Evolutionary conservation across 2,113 vertebrate genomes (phyloP), one percentile per base, ranked within the genome.

Genomic region (Regulus satrapa): DNA sequence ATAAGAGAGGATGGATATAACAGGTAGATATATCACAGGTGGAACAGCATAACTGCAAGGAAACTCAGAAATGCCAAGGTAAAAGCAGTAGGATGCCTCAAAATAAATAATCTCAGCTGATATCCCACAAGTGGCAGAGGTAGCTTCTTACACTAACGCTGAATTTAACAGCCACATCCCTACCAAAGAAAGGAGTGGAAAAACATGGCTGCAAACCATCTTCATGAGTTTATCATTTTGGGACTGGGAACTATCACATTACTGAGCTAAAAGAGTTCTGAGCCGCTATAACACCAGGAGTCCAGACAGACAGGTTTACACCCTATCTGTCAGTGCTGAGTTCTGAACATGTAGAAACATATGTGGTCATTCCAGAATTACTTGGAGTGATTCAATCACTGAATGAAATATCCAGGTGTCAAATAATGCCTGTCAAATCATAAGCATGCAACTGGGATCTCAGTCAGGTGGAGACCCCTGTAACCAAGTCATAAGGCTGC

Each of bases 401-500:
- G 5, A 32, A n/a, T 36, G 46, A 92, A 88, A 93, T 43, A 88
- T 32, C 28, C 58, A 56, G 45, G 20, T 56, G 49, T 72, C 74
- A 92, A 41, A 72, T 55, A 56, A 85, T 94, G 41, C 20, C 84
- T 67, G 74, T 69, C 40, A 88, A 88, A 92, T n/a, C 32, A 61
- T 16, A 72, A 45, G 34, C 45, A 66, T 0, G 0, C 55, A 79
- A 34, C 69, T 49, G 54, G 52, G 75, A 52, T 69, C 81, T 68
- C 61, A 64, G 36, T 82, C 85, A 61, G 78, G 71, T 82, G 54
- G 18, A 88, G 45, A 93, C 67, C 75, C 34, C 62, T 41, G 58
- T 79, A 80, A 88, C 92, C 82, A 80, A 92, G 85, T 76, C 74
- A 73, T 16, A 68, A 88, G 90, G 38, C 63, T 90, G 36, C 58